phyloP scores from a whole-genome alignment of 2,113 vertebrate species.

The Lanius collurio region DNA sequence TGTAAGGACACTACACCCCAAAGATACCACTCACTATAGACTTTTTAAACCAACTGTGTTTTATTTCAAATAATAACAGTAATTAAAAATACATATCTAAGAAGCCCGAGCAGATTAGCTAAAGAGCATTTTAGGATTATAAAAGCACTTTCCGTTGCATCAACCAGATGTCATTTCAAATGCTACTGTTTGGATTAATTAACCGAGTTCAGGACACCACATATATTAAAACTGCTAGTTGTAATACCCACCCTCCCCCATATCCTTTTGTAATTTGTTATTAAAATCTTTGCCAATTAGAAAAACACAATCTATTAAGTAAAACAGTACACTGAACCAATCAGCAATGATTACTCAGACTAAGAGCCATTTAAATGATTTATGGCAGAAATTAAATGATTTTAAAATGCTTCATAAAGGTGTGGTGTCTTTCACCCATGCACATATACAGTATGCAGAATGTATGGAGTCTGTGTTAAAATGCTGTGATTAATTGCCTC shows the following conservation, averaged over 20 bases:
- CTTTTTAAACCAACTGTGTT: neutral
- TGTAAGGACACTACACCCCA: neutral
- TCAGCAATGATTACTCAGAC: slow-evolving; percentile 40
- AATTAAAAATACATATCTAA: slow-evolving; percentile 51
- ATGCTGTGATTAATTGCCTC: neutral
- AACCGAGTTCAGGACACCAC: slow-evolving; percentile 43
- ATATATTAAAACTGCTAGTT: slow-evolving; percentile 25
- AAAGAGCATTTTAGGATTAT: slow-evolving; percentile 57
- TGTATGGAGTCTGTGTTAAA: neutral
- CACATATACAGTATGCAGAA: neutral
- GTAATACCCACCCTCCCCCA: neutral
- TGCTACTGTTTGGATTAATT: slow-evolving; percentile 44
- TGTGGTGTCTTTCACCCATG: neutral
- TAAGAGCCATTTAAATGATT: slow-evolving; percentile 40
- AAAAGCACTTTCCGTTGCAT: slow-evolving; percentile 31
- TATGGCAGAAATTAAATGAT: neutral
- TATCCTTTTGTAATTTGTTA: slow-evolving; percentile 23
- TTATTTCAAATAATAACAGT: slow-evolving; percentile 38
- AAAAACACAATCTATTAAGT: slow-evolving; percentile 34
- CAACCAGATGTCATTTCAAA: slow-evolving; percentile 55
- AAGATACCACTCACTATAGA: neutral
- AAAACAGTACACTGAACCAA: slow-evolving; percentile 39
- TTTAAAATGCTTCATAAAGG: slow-evolving; percentile 30
- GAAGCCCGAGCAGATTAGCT: slow-evolving; percentile 31
- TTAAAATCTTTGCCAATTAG: slow-evolving; percentile 47